phyloP scores from a whole-genome alignment of 2,113 vertebrate species.

The Epinephelus cyanopodus region DNA sequence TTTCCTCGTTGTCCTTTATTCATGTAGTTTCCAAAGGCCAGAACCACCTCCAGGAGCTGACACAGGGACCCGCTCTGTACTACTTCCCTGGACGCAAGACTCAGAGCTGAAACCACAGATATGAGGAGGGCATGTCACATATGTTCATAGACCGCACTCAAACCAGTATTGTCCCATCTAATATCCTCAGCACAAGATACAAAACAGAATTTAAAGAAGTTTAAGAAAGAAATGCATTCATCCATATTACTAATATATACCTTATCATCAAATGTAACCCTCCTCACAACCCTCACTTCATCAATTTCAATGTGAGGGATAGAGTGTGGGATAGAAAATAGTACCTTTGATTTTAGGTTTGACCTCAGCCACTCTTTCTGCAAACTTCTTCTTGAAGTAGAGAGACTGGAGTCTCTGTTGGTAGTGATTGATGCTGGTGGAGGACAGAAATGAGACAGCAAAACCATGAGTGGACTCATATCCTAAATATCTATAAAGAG shows the following conservation, averaged over 20 bases:
- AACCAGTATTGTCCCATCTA: neutral
- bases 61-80: slow-evolving; percentile 37
- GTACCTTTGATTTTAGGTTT: slow-evolving; percentile 71
- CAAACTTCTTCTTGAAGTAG: slow-evolving; percentile 75
- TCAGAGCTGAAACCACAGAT: slow-evolving; percentile 57
- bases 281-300: neutral
- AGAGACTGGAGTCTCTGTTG: slow-evolving; percentile 70
- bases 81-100: slow-evolving; percentile 64
- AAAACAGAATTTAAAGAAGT: neutral
- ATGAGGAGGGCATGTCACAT: neutral
- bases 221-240: neutral
- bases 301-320: neutral
- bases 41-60: slow-evolving; percentile 71
- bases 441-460: neutral
- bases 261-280: neutral
- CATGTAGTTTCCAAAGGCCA: slow-evolving; percentile 79
- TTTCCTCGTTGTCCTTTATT: slow-evolving; percentile 78
- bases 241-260: neutral
- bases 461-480: neutral
- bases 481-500: neutral
- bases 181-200: neutral
- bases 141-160: neutral
- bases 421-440: slow-evolving; percentile 69
- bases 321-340: neutral
- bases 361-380: slow-evolving; percentile 66